Evolutionary conservation across 2,113 vertebrate species (phyloP).

Genomic region (Rhea pennata): DNA sequence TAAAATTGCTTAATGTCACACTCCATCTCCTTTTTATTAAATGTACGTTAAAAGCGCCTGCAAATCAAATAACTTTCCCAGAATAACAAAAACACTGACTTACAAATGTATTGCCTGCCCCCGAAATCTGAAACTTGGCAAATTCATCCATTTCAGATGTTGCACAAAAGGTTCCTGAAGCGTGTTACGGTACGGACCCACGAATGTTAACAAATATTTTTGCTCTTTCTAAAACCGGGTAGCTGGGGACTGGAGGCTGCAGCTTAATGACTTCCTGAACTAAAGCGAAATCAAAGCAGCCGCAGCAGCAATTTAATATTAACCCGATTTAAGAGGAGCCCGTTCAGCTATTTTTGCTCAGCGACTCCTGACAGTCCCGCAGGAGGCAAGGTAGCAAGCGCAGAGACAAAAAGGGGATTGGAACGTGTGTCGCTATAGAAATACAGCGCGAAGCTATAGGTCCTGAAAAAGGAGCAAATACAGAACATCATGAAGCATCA

Average conservation of each 20-base stretch:
- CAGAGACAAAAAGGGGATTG: slow-evolving; percentile 22
- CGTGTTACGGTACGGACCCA: slow-evolving; percentile 23
- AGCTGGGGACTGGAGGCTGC: not conserved
- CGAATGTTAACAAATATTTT: slow-evolving; percentile 32
- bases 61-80: slow-evolving; percentile 55
- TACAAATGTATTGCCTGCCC: slow-evolving; percentile 50
- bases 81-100: slow-evolving; percentile 39
- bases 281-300: not conserved
- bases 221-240: not conserved
- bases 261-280: not conserved
- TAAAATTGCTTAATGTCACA: slow-evolving; percentile 57
- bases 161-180: slow-evolving; percentile 46
- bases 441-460: not conserved
- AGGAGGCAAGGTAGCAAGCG: not conserved
- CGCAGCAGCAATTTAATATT: not conserved
- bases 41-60: not conserved
- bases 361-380: not conserved
- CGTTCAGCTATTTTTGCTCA: not conserved
- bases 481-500: not conserved
- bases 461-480: not conserved
- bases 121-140: slow-evolving; percentile 62
- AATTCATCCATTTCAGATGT: slow-evolving; percentile 24
- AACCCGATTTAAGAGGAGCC: not conserved
- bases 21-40: slow-evolving; percentile 51
- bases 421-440: slow-evolving; percentile 23